Conservation (phyloP, 2,888 invertebrate species). For the Xestobium rufovillosum region DNA sequence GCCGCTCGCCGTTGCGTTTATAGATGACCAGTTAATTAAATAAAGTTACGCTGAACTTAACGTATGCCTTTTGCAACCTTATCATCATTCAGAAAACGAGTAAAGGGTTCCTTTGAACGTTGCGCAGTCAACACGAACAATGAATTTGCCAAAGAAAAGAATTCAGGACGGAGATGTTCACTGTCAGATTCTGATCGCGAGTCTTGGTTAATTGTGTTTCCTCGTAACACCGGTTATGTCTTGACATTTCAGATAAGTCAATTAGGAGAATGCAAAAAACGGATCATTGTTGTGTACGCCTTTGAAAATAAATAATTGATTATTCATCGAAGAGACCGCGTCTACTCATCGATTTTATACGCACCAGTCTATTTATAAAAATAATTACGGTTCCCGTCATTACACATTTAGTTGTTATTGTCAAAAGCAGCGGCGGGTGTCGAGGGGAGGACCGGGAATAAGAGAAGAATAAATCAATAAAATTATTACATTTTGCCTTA, state of each 20-base stretch:
- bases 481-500: no score
- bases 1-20: constrained; percentile 32
- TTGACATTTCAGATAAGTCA: constrained; percentile 28
- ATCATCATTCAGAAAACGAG: no score
- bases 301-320: constrained; percentile 16
- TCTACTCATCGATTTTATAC: no score
- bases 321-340: constrained; percentile 5
- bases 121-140: no score
- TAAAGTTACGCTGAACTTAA: constrained; percentile 36
- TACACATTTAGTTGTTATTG: no score
- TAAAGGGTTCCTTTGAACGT: no score
- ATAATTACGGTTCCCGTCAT: no score
- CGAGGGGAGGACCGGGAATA: no score
- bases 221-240: constrained; percentile 27
- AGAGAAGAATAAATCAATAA: no score
- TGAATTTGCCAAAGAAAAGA: no score
- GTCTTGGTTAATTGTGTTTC: constrained; percentile 37
- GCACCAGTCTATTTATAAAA: no score
- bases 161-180: background rate
- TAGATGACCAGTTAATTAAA: constrained; percentile 40
- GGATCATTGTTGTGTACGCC: constrained; percentile 24
- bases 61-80: constrained; percentile 36
- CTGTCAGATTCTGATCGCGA: constrained; percentile 18
- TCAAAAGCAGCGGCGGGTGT: no score
- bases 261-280: constrained; percentile 22